Conservation (phyloP, 2,888 invertebrate genomes). For the Lypha dubia region DNA sequence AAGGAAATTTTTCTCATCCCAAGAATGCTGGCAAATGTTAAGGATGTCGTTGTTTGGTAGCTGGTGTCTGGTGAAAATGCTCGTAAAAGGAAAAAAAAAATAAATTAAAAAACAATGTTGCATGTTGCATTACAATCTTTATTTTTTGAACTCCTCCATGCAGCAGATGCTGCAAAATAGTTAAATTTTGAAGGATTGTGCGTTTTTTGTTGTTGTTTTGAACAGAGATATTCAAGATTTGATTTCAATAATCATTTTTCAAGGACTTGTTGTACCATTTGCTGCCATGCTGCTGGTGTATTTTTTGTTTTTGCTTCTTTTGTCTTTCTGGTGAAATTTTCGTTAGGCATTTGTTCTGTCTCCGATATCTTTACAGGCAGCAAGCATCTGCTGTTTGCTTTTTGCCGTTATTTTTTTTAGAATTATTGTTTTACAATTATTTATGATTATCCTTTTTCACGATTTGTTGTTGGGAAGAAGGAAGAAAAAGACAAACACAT, state of each 20-base stretch:
- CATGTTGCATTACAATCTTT: slow-evolving; percentile 29
- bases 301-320: slow-evolving; percentile 9
- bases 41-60: slow-evolving; percentile 35
- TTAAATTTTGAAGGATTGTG: slow-evolving; percentile 39
- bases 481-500: no score
- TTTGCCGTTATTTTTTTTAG: slow-evolving; percentile 47
- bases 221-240: slow-evolving; percentile 46
- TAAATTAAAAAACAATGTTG: slow-evolving; percentile 34
- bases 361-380: no score
- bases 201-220: no score
- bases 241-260: slow-evolving; percentile 24
- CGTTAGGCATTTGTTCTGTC: no score
- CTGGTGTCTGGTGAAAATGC: slow-evolving; percentile 28
- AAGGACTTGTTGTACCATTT: slow-evolving; percentile 35
- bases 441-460: slow-evolving; percentile 53
- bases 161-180: slow-evolving; percentile 47
- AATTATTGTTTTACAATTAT: slow-evolving; percentile 34
- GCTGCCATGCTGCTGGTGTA: slow-evolving; percentile 8
- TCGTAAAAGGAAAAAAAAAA: slow-evolving; percentile 1
- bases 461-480: neutral
- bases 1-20: neutral
- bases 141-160: slow-evolving; percentile 4
- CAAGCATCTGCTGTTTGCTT: slow-evolving; percentile 49
- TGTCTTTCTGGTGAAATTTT: slow-evolving; percentile 29
- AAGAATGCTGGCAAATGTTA: slow-evolving; percentile 3